Conservation (phyloP, 2,888 invertebrate genomes). For the Podotricha telesiphe region DNA sequence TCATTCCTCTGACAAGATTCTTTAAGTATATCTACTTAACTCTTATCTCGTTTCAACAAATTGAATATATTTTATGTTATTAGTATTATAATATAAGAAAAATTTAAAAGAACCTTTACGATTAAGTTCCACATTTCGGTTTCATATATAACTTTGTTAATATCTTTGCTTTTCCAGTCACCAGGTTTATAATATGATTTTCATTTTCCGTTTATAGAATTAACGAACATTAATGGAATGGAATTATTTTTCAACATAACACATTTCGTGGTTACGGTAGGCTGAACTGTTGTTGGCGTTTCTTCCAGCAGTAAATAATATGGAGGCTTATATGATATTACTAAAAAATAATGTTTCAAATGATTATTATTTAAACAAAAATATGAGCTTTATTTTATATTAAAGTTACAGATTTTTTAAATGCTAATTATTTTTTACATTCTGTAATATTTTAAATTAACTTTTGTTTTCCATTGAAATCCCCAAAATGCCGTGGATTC, state of each 20-base stretch:
- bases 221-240: slow-evolving; percentile 1
- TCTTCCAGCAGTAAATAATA: neutral
- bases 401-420: neutral
- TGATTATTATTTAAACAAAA: neutral
- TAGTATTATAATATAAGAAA: slow-evolving; percentile 6
- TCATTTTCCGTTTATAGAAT: slow-evolving; percentile 11
- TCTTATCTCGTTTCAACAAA: slow-evolving; percentile 2
- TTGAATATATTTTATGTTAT: neutral
- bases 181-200: neutral
- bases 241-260: slow-evolving; percentile 8
- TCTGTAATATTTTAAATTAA: too few species aligned
- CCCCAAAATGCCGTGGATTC: too few species aligned
- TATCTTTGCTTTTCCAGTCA: slow-evolving; percentile 4
- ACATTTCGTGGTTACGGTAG: slow-evolving; percentile 10
- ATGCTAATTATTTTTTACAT: too few species aligned
- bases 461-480: too few species aligned
- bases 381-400: neutral
- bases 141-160: slow-evolving; percentile 5
- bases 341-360: neutral
- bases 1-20: neutral
- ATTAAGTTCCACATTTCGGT: neutral
- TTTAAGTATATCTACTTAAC: too few species aligned
- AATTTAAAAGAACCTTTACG: neutral
- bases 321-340: neutral
- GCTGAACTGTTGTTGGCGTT: slow-evolving; percentile 1